phyloP scores from a whole-genome alignment of 2,113 vertebrate genomes.

The Xiphias gladius region DNA sequence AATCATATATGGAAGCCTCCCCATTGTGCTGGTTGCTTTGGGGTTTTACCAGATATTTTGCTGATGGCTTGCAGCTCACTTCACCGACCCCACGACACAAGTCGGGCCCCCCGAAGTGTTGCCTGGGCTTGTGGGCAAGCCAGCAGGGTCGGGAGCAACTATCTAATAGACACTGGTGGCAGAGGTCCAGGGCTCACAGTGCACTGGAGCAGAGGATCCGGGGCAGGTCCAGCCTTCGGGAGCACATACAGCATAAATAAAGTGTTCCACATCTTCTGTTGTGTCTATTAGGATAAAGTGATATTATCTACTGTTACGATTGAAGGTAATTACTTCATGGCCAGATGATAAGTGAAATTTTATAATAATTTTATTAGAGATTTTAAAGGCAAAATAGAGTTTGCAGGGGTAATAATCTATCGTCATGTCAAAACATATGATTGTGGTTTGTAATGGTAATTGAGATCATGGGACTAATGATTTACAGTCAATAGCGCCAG shows the following conservation, averaged over 20 bases:
- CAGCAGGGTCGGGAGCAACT: background rate
- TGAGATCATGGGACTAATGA: background rate
- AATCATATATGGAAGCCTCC: no score
- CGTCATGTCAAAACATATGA: background rate
- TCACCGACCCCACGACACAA: background rate
- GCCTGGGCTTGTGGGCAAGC: background rate
- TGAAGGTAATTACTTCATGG: background rate
- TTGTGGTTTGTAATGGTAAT: background rate
- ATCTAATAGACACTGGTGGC: background rate
- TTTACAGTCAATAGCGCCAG: background rate
- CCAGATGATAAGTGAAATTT: no score
- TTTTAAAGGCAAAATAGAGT: background rate
- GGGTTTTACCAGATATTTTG: no score
- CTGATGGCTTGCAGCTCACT: background rate
- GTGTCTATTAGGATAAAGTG: background rate
- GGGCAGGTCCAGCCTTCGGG: background rate
- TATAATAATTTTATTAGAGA: background rate
- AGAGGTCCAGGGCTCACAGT: background rate
- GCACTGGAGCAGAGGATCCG: background rate
- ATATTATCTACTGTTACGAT: no score
- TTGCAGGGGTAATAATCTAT: background rate
- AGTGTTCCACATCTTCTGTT: background rate
- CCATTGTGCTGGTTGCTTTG: no score
- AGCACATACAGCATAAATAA: no score
- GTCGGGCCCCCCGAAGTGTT: background rate